Percentiles rank a stretch among this genome's conserved stretches.
These are phyloP conservation scores for Eilema griseolum DNA, from an alignment of 2,888 invertebrate genomes.

Conservation along the genomic window DNA sequence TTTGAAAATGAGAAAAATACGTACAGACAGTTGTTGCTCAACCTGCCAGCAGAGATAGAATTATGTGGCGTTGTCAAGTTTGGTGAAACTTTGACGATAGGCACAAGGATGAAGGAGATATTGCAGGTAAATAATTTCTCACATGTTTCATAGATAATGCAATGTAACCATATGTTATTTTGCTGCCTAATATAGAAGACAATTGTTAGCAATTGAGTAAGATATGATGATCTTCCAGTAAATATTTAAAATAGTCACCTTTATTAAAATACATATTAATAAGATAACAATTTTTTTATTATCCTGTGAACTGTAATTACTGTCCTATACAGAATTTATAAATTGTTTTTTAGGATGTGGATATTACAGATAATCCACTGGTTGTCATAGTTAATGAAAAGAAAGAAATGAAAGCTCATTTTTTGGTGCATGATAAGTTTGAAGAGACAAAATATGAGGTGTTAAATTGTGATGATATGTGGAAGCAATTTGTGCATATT, in stretches of 20 bases:
- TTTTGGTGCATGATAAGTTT: constrained; percentile 91
- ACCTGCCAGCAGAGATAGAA: constrained; percentile 92
- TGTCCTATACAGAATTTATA: not conserved
- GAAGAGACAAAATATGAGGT: constrained; percentile 89
- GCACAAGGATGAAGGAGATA: constrained; percentile 88
- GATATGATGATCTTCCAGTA: too few relatives aligned
- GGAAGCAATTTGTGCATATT: constrained; percentile 90
- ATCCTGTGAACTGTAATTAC: too few relatives aligned
- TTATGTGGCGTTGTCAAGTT: constrained; percentile 91
- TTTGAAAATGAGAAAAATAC: constrained; percentile 85
- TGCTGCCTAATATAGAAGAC: not conserved
- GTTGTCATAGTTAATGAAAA: constrained; percentile 86
- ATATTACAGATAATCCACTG: constrained; percentile 93
- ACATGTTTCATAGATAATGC: not conserved
- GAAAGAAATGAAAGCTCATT: constrained; percentile 88
- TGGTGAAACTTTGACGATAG: constrained; percentile 87
- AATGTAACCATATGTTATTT: not conserved
- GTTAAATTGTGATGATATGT: constrained; percentile 88
- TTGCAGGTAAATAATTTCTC: constrained; percentile 73
- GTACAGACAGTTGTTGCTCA: constrained; percentile 86
- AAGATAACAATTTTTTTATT: not conserved
- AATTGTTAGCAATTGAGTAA: not conserved
- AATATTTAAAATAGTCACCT: not conserved
- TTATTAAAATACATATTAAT: not conserved
- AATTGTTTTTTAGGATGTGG: constrained; percentile 85